A percentile compares a stretch with the other conserved stretches of the same genome.
These are phyloP conservation scores for Teinopalpus imperialis DNA, from an alignment of 2,888 invertebrate species.

Conservation along the genomic window DNA sequence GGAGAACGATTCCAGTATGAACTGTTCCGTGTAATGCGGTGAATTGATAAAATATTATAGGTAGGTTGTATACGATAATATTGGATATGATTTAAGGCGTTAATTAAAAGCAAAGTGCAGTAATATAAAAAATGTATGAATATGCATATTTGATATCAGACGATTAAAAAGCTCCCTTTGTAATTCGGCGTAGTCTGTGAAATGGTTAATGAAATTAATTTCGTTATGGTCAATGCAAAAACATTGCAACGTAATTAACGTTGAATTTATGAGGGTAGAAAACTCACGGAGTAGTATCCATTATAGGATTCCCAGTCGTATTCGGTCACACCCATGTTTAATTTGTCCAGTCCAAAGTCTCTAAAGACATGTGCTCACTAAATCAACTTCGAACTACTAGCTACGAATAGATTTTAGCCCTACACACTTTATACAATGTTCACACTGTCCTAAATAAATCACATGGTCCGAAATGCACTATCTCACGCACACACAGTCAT, in stretches of 20 bases:
- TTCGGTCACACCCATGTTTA: slow-evolving; percentile 76
- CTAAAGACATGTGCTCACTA: slow-evolving; percentile 41
- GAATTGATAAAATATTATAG: neutral
- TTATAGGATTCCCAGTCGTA: slow-evolving; percentile 75
- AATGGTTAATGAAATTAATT: no score
- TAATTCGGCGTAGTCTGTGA: no score
- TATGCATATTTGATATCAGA: no score
- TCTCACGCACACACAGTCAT: slow-evolving; percentile 72
- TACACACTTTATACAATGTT: slow-evolving; percentile 41
- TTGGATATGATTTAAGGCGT: neutral
- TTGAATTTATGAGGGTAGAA: no score
- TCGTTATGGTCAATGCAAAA: no score
- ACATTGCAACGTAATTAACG: no score
- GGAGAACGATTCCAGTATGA: neutral
- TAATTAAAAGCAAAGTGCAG: neutral
- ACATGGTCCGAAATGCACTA: slow-evolving; percentile 50
- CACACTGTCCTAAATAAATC: slow-evolving; percentile 43
- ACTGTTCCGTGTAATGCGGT: slow-evolving; percentile 1
- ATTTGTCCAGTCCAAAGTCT: slow-evolving; percentile 44
- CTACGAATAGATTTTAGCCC: slow-evolving; percentile 29
- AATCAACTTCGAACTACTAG: slow-evolving; percentile 35
- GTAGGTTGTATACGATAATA: neutral
- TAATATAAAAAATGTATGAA: neutral
- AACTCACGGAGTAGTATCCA: slow-evolving; percentile 75
- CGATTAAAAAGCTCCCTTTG: no score